Percentiles rank a stretch among this genome's conserved stretches.
These are phyloP conservation scores for Globia sparganii DNA, from an alignment of 2,888 invertebrate genomes.

Conservation along the genomic window DNA sequence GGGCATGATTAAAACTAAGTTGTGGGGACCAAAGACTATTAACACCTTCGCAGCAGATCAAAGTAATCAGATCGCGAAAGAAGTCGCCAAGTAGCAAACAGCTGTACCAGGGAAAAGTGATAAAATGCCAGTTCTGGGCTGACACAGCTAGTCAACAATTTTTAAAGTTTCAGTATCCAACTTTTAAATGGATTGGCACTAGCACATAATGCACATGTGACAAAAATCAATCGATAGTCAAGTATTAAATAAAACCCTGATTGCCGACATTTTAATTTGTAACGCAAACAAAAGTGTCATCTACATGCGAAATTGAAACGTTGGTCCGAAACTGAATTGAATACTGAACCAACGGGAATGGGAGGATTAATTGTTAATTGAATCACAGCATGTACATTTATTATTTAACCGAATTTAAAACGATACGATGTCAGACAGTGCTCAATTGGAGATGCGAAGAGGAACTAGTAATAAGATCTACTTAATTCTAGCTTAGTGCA, in stretches of 20 bases:
- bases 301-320: slow-evolving; percentile 83
- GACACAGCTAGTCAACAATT: neutral
- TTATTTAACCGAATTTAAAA: slow-evolving; percentile 81
- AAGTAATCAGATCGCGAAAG: slow-evolving; percentile 1
- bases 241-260: slow-evolving; percentile 76
- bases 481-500: neutral
- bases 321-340: slow-evolving; percentile 80
- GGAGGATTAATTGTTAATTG: slow-evolving; percentile 87
- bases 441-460: slow-evolving; percentile 74
- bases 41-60: neutral
- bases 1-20: neutral
- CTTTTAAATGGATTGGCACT: slow-evolving; percentile 15
- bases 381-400: slow-evolving; percentile 82
- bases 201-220: slow-evolving; percentile 8
- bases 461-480: slow-evolving; percentile 65
- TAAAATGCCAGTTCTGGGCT: neutral
- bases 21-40: neutral
- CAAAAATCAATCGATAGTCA: slow-evolving; percentile 64
- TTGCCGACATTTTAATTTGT: slow-evolving; percentile 81
- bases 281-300: slow-evolving; percentile 82
- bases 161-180: slow-evolving; percentile 4
- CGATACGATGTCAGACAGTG: slow-evolving; percentile 72
- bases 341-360: slow-evolving; percentile 77
- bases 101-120: neutral
- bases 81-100: neutral